These are phyloP conservation scores for Hexactinellida sp. DNA, from an alignment of 37 sponge, comb jelly and placozoan species.

Conservation along the genomic window DNA sequence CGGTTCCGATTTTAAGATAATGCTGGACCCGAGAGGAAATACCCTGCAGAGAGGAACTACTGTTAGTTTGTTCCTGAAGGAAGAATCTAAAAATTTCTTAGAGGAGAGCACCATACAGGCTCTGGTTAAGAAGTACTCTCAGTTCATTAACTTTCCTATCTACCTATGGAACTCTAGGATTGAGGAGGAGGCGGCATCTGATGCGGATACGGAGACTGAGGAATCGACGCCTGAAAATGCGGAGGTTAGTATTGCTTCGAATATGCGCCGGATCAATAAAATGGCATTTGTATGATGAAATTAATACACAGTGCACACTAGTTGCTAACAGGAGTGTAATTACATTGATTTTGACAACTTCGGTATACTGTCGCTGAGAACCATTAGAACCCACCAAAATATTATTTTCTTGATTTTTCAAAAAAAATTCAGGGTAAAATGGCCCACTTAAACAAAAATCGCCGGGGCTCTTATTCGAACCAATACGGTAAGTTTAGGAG, in stretches of 20 bases:
- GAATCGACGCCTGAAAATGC: background rate
- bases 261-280: too few species aligned
- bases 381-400: too few species aligned
- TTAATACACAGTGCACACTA: too few species aligned
- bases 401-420: too few species aligned
- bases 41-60: conserved; percentile 86
- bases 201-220: background rate
- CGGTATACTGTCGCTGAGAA: too few species aligned
- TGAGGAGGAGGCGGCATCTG: background rate
- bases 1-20: conserved; percentile 64
- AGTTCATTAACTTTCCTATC: conserved; percentile 99
- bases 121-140: conserved; percentile 82
- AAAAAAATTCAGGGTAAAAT: too few species aligned
- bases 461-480: too few species aligned
- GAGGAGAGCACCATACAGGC: conserved; percentile 52
- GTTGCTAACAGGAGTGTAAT: too few species aligned
- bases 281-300: too few species aligned
- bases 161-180: conserved; percentile 96
- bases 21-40: conserved; percentile 75
- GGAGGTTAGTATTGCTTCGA: background rate
- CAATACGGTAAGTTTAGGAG: too few species aligned
- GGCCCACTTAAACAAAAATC: too few species aligned
- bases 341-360: too few species aligned
- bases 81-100: conserved; percentile 83
- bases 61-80: conserved; percentile 85